These are phyloP conservation scores for Cherax quadricarinatus DNA, from an alignment of 1,140 invertebrate species.

Conservation along the genomic window DNA sequence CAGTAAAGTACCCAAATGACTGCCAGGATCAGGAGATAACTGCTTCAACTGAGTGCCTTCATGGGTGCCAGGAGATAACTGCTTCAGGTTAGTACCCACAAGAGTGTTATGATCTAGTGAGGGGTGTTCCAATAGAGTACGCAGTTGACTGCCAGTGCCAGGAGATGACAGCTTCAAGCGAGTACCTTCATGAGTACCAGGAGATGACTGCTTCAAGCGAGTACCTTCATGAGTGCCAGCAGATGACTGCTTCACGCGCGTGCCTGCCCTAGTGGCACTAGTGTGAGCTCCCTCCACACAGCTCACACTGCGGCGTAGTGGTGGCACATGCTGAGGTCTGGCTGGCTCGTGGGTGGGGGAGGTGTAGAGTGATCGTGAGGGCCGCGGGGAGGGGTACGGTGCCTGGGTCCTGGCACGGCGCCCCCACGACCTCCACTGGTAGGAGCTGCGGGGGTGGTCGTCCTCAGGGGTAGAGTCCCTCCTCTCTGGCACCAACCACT, in stretches of 20 bases:
- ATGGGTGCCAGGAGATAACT: no score
- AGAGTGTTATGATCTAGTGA: no score
- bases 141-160: background rate
- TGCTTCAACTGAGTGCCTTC: no score
- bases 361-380: constrained; percentile 38
- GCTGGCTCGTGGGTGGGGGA: constrained; percentile 28
- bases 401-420: background rate
- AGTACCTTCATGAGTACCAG: background rate
- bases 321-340: background rate
- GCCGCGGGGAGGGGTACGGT: background rate
- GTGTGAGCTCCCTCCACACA: background rate
- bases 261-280: background rate
- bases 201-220: no score
- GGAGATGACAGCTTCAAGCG: background rate
- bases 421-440: background rate
- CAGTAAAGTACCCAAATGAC: no score
- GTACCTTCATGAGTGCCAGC: no score
- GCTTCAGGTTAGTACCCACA: no score
- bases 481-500: constrained; percentile 56
- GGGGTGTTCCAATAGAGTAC: no score
- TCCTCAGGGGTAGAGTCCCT: background rate
- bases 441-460: background rate
- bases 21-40: no score
- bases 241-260: background rate
- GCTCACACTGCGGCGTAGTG: constrained; percentile 24